Conservation (phyloP, 1,140 invertebrate species). For the Stegodyphus dumicola region DNA sequence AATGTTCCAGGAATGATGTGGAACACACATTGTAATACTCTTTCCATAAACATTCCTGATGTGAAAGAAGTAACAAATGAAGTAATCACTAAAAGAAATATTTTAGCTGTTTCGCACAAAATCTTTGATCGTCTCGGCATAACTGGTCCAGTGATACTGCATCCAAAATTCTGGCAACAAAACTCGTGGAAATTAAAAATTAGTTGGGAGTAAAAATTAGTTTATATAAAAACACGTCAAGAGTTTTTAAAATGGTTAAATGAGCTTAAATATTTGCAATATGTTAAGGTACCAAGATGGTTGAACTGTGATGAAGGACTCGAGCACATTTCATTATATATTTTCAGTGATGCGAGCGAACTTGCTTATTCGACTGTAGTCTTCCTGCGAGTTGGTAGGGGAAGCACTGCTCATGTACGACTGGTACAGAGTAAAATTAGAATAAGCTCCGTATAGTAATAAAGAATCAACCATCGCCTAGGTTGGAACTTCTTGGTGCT, state of each 20-base stretch:
- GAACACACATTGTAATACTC: constrained; percentile 10
- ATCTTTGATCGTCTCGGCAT: constrained; percentile 57
- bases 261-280: constrained; percentile 12
- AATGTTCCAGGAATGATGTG: constrained; percentile 15
- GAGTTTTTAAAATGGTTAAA: constrained; percentile 20
- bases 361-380: too few relatives aligned
- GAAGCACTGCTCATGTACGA: too few relatives aligned
- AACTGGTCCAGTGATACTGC: constrained; percentile 17
- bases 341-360: too few relatives aligned
- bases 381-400: too few relatives aligned
- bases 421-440: too few relatives aligned
- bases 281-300: constrained; percentile 10
- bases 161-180: constrained; percentile 17
- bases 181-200: constrained; percentile 19
- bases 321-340: not conserved
- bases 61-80: not conserved
- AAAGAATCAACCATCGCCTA: too few relatives aligned
- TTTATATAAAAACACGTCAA: constrained; percentile 21
- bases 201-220: constrained; percentile 7
- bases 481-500: too few relatives aligned
- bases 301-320: constrained; percentile 5
- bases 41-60: constrained; percentile 23
- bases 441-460: too few relatives aligned
- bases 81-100: not conserved
- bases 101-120: too few relatives aligned